These are phyloP conservation scores for Cyrtonyx montezumae DNA, from an alignment of 2,113 vertebrate genomes.

Conservation along the genomic window DNA sequence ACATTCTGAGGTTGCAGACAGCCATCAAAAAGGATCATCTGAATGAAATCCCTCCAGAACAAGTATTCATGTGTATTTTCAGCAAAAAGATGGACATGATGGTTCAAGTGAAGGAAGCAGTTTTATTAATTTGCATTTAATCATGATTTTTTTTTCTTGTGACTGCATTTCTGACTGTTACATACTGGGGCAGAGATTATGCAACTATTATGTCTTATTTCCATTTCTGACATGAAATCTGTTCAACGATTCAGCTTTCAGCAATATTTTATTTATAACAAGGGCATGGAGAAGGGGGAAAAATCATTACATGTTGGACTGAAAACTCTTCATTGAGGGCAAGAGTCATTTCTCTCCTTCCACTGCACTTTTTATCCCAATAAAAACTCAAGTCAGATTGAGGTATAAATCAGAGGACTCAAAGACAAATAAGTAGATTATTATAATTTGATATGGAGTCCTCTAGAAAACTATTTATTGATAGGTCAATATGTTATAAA, in stretches of 20 bases:
- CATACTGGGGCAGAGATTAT: not conserved
- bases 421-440: not conserved
- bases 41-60: not conserved
- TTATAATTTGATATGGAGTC: not conserved
- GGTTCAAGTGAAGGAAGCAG: not conserved
- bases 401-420: not conserved
- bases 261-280: not conserved
- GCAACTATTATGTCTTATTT: not conserved
- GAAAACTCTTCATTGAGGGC: not conserved
- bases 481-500: not conserved
- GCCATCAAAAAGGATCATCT: not conserved
- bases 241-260: not conserved
- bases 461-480: not conserved
- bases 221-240: not conserved
- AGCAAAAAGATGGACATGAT: not conserved
- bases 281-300: not conserved
- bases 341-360: not conserved
- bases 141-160: not conserved
- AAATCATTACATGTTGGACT: not conserved
- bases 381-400: too few relatives aligned
- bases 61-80: not conserved
- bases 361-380: not conserved
- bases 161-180: not conserved
- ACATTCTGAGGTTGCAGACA: not conserved
- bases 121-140: not conserved